Percentiles rank a stretch among this genome's conserved stretches.
phyloP scores from a whole-genome alignment of 92 coral and sea anemone genomes.

The Metridium senile region DNA sequence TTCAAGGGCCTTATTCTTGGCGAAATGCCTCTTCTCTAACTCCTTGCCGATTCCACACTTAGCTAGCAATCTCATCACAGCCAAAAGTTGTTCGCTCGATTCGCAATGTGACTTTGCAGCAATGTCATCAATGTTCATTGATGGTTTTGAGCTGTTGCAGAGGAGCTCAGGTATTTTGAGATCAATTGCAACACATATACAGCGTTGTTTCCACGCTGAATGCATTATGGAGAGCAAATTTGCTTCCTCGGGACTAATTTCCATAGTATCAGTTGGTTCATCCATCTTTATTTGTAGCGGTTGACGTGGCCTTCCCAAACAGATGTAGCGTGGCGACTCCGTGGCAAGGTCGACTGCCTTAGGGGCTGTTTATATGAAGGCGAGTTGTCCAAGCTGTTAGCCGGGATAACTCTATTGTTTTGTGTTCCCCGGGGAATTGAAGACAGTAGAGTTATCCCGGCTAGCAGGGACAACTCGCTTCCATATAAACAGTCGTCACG shows the following conservation, averaged over 20 bases:
- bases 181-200: conserved; percentile 34
- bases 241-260: not conserved
- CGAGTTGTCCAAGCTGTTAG: too few species aligned
- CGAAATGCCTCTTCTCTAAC: conserved; percentile 24
- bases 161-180: conserved; percentile 49
- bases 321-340: too few species aligned
- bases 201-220: conserved; percentile 57
- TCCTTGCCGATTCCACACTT: not conserved
- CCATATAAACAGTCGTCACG: too few species aligned
- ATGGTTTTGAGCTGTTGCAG: conserved; percentile 11
- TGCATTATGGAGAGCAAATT: conserved; percentile 39
- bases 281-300: too few species aligned
- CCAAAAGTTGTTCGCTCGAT: not conserved
- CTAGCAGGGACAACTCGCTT: too few species aligned
- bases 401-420: too few species aligned
- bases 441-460: too few species aligned
- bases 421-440: too few species aligned
- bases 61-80: not conserved
- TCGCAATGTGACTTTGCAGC: not conserved
- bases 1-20: conserved; percentile 45
- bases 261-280: not conserved
- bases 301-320: too few species aligned
- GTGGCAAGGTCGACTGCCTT: too few species aligned
- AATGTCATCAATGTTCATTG: not conserved
- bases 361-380: too few species aligned